Conservation (phyloP, 2,113 vertebrate species). For the Montifringilla adamsi region DNA sequence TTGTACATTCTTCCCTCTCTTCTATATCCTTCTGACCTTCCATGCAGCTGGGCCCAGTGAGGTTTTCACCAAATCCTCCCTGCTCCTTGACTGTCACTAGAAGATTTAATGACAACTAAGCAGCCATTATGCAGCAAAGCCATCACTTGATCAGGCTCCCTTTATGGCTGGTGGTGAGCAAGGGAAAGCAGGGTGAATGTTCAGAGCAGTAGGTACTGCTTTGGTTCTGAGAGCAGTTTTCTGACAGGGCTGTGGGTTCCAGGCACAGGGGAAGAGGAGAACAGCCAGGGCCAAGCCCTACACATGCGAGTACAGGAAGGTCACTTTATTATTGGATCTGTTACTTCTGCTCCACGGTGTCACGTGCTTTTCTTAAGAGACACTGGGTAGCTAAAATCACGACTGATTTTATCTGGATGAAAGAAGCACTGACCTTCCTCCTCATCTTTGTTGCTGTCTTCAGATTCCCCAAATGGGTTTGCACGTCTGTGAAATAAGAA, state of each 20-base stretch:
- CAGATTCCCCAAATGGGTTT: constrained; percentile 94
- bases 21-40: neutral
- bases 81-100: neutral
- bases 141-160: neutral
- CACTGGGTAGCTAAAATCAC: neutral
- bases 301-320: neutral
- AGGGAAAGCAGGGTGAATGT: neutral
- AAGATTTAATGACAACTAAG: neutral
- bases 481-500: constrained; percentile 78
- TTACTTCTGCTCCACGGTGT: neutral
- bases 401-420: neutral
- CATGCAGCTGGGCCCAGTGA: neutral
- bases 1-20: neutral
- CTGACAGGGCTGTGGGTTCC: neutral
- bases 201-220: neutral
- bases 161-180: neutral
- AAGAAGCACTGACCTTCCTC: constrained; percentile 80
- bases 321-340: neutral
- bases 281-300: neutral
- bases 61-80: neutral
- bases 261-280: neutral
- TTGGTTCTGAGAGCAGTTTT: neutral
- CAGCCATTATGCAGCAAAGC: neutral
- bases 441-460: constrained; percentile 78
- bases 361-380: neutral